phyloP scores from a whole-genome alignment of 2,113 vertebrate species.

The Pandion haliaetus region DNA sequence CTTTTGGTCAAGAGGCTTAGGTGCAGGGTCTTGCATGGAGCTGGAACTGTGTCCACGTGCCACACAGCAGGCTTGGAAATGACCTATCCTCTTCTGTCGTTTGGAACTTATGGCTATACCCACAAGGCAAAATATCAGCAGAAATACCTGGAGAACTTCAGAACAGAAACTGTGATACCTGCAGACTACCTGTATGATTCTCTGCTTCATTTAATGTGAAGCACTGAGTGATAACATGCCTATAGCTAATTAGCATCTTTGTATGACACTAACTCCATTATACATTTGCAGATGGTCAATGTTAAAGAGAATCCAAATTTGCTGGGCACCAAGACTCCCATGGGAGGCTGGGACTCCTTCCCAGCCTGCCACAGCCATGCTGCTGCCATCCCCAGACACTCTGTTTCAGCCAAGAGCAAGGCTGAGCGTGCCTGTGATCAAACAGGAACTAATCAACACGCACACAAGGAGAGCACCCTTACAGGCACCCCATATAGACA shows the following conservation, averaged over 20 bases:
- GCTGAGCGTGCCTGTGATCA: rapidly evolving
- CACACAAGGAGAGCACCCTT: not conserved
- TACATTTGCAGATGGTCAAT: not conserved
- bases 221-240: not conserved
- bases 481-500: not conserved
- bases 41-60: not conserved
- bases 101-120: not conserved
- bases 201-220: not conserved
- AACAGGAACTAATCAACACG: not conserved
- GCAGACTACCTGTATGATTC: not conserved
- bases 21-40: rapidly evolving
- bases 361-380: not conserved
- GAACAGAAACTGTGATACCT: not conserved
- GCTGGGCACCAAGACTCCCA: not conserved
- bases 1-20: not conserved
- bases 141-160: not conserved
- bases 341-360: not conserved
- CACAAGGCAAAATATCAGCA: not conserved
- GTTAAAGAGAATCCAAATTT: not conserved
- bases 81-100: rapidly evolving
- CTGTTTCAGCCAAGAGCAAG: not conserved
- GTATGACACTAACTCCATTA: not conserved
- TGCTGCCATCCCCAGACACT: not conserved
- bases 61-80: not conserved
- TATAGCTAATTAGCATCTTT: not conserved